Evolutionary conservation across 2,113 vertebrate species (phyloP).

Genomic region (Lophius piscatorius): DNA sequence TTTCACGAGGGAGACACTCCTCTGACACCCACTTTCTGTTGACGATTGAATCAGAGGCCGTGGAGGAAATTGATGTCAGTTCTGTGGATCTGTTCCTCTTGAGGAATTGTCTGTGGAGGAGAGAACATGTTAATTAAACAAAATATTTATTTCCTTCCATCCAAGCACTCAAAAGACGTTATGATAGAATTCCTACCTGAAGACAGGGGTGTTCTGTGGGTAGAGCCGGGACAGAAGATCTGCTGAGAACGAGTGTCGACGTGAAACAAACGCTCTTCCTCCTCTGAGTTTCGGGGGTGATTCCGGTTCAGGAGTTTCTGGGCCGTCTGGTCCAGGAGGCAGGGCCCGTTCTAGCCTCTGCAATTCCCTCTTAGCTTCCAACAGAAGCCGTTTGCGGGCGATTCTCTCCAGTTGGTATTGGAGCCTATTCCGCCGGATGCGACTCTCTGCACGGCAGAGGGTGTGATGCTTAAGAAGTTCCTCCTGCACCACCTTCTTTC

Average conservation of each 20-base stretch:
- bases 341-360: conserved; percentile 82
- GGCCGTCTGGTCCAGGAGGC: conserved; percentile 62
- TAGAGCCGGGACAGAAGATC: conserved; percentile 80
- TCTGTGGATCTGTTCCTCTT: conserved; percentile 78
- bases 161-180: neutral
- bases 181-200: conserved; percentile 64
- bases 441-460: conserved; percentile 81
- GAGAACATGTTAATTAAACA: neutral
- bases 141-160: neutral
- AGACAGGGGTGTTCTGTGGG: conserved; percentile 77
- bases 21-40: conserved; percentile 75
- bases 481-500: conserved; percentile 83
- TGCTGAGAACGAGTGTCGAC: conserved; percentile 77
- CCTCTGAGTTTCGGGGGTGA: conserved; percentile 43
- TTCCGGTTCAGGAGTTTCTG: conserved; percentile 41
- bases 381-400: conserved; percentile 85
- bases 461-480: conserved; percentile 83
- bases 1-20: conserved; percentile 74
- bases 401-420: conserved; percentile 87
- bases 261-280: conserved; percentile 35
- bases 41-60: conserved; percentile 35
- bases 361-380: conserved; percentile 87
- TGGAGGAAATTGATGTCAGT: conserved; percentile 70
- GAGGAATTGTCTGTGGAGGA: conserved; percentile 77
- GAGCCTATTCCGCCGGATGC: conserved; percentile 80